phyloP scores from a whole-genome alignment of 2,797 vertebrate genomes.

The Cottoperca gobio region DNA sequence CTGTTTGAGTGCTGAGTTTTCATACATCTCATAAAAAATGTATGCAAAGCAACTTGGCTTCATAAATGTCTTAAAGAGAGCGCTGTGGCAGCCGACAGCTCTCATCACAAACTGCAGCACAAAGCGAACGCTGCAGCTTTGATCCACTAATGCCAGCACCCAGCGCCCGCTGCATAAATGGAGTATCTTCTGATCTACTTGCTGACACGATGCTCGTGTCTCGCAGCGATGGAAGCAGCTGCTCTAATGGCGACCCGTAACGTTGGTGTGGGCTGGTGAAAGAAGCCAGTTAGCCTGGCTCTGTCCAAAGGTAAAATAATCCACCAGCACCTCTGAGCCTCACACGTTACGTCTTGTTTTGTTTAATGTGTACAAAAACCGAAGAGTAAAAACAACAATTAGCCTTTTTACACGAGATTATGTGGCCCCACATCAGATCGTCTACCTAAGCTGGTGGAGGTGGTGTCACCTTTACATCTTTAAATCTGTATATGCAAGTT shows the following conservation, averaged over 20 bases:
- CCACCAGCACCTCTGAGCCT: no score
- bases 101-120: slow-evolving; percentile 30
- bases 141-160: background rate
- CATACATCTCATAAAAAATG: slow-evolving; percentile 2
- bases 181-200: slow-evolving; percentile 19
- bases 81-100: background rate
- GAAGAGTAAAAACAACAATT: no score
- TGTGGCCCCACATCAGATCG: background rate
- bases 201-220: slow-evolving; percentile 3
- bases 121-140: slow-evolving; percentile 16
- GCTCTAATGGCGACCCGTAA: background rate
- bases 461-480: background rate
- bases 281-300: no score
- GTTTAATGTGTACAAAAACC: no score
- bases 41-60: slow-evolving; percentile 25
- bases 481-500: no score
- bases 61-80: background rate
- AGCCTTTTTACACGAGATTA: background rate
- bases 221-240: background rate
- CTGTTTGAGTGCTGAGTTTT: background rate
- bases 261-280: background rate
- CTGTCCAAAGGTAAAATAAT: no score
- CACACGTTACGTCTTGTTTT: no score
- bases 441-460: background rate
- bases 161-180: background rate